A percentile compares a stretch with the other conserved stretches of the same genome.
These are phyloP conservation scores for Aspidoscelis tigris DNA, from an alignment of 2,113 vertebrate species.

Conservation along the genomic window DNA sequence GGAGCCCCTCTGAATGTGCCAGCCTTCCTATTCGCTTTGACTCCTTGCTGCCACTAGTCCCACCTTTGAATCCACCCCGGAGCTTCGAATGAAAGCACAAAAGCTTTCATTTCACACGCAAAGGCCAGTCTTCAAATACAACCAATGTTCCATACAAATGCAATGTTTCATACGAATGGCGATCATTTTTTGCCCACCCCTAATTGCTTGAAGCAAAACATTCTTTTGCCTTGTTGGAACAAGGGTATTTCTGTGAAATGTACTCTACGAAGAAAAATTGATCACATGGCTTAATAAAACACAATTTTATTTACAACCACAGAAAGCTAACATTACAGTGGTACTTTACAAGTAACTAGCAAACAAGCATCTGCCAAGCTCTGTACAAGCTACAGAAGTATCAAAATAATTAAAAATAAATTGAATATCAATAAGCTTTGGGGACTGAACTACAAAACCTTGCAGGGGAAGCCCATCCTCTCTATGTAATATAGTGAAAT, in stretches of 20 bases:
- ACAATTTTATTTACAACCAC: slow-evolving; percentile 80
- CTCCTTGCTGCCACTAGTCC: too few relatives aligned
- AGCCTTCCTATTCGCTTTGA: too few relatives aligned
- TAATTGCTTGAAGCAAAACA: not conserved
- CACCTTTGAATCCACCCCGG: too few relatives aligned
- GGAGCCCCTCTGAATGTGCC: too few relatives aligned
- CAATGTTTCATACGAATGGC: too few relatives aligned
- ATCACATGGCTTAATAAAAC: slow-evolving; percentile 64
- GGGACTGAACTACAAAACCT: slow-evolving; percentile 53
- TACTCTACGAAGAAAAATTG: not conserved
- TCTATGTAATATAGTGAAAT: not conserved
- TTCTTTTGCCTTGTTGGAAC: not conserved
- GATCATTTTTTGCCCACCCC: too few relatives aligned
- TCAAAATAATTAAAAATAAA: slow-evolving; percentile 38
- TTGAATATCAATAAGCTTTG: slow-evolving; percentile 25
- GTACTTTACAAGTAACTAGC: slow-evolving; percentile 63
- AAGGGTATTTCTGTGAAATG: not conserved
- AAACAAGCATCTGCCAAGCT: slow-evolving; percentile 50
- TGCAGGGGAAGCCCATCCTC: slow-evolving; percentile 11
- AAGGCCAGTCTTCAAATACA: too few relatives aligned
- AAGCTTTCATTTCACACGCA: too few relatives aligned
- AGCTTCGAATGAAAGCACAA: too few relatives aligned
- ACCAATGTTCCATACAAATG: too few relatives aligned
- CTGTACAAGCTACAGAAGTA: slow-evolving; percentile 69
- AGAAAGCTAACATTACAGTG: slow-evolving; percentile 46